phyloP scores from a whole-genome alignment of 2,888 invertebrate species.

The Laspeyria flexula region DNA sequence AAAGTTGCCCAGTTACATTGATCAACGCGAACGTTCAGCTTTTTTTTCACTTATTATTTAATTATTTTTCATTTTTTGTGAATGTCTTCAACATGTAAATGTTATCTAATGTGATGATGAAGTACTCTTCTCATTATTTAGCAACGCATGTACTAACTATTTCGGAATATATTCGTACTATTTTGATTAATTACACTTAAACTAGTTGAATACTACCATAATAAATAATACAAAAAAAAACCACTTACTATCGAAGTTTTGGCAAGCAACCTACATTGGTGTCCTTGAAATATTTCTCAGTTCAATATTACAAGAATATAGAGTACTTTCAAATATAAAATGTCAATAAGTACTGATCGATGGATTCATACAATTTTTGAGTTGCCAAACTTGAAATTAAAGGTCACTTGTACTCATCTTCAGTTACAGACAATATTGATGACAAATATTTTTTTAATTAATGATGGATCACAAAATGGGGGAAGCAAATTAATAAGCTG shows the following conservation, averaged over 20 bases:
- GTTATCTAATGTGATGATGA: too few species aligned
- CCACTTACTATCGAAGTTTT: background rate
- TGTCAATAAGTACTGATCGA: slow-evolving; percentile 17
- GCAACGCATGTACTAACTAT: background rate
- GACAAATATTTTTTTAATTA: too few species aligned
- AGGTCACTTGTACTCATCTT: slow-evolving; percentile 22
- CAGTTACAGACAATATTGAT: background rate
- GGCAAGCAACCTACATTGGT: background rate
- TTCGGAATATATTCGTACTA: background rate
- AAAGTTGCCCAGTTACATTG: too few species aligned
- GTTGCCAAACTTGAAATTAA: slow-evolving; percentile 36
- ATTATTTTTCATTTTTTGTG: too few species aligned
- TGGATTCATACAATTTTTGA: slow-evolving; percentile 21
- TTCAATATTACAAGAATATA: background rate
- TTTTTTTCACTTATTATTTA: too few species aligned
- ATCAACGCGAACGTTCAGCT: too few species aligned
- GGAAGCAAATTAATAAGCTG: too few species aligned
- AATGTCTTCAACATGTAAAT: too few species aligned
- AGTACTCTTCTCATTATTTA: background rate
- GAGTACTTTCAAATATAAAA: slow-evolving; percentile 12
- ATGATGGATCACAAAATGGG: too few species aligned
- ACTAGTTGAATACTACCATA: slow-evolving; percentile 2
- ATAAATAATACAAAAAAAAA: background rate
- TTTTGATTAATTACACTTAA: slow-evolving; percentile 1
- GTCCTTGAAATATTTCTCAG: background rate